Conservation (phyloP, 2,888 invertebrate genomes). For the Eupithecia insigniata region DNA sequence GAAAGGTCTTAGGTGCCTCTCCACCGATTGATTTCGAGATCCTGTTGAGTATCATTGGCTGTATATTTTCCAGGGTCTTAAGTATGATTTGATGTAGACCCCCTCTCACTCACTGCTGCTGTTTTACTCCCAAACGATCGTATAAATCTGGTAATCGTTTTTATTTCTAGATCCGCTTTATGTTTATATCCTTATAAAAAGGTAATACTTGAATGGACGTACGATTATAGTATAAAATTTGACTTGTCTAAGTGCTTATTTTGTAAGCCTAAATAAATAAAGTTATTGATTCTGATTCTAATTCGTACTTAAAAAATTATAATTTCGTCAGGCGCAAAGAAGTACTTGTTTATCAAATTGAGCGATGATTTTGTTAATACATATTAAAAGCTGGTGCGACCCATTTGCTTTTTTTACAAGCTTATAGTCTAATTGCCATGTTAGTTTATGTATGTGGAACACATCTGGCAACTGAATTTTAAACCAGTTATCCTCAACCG, state of each 20-base stretch:
- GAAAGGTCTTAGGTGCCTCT: constrained; percentile 46
- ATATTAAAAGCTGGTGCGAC: too few relatives aligned
- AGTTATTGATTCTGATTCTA: too few relatives aligned
- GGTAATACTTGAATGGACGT: neutral
- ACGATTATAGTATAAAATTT: too few relatives aligned
- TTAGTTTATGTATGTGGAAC: too few relatives aligned
- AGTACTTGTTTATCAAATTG: neutral
- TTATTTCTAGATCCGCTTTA: constrained; percentile 9
- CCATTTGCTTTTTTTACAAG: too few relatives aligned
- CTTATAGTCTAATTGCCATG: too few relatives aligned
- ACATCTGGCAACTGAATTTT: too few relatives aligned
- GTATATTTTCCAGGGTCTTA: constrained; percentile 26
- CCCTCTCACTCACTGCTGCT: constrained; percentile 12
- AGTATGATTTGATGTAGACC: constrained; percentile 33
- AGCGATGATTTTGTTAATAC: neutral
- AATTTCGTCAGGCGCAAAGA: neutral
- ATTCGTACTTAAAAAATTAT: too few relatives aligned
- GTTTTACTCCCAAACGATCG: constrained; percentile 11
- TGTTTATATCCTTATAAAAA: constrained; percentile 4
- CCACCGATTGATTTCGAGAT: constrained; percentile 47
- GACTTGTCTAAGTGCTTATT: too few relatives aligned
- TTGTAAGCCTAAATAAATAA: too few relatives aligned
- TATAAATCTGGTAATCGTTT: constrained; percentile 7
- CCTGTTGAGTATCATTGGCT: constrained; percentile 30
- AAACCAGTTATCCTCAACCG: too few relatives aligned